Conservation (phyloP, 2,797 vertebrate species). For the Rhinella marina region DNA sequence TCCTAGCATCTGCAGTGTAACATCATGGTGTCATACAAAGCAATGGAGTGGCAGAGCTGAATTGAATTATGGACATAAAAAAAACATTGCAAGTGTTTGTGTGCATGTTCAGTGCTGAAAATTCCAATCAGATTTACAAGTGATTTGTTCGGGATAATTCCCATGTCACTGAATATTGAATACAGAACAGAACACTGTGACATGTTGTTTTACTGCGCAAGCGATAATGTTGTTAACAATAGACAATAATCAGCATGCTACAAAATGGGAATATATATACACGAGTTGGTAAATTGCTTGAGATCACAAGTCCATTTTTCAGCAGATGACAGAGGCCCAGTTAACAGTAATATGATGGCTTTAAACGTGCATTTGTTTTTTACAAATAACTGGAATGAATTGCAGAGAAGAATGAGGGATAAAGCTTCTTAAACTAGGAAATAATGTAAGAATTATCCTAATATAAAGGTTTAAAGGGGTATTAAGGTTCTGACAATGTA, state of each 20-base stretch:
- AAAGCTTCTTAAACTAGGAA: background rate
- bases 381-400: background rate
- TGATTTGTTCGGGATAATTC: background rate
- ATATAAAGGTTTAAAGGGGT: background rate
- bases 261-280: slow-evolving; percentile 27
- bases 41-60: background rate
- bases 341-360: background rate
- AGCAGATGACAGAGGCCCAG: slow-evolving; percentile 4
- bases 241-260: slow-evolving; percentile 34
- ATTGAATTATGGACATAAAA: background rate
- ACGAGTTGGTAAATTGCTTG: slow-evolving; percentile 10
- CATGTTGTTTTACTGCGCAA: slow-evolving; percentile 14
- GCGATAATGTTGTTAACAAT: slow-evolving; percentile 33
- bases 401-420: background rate
- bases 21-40: background rate
- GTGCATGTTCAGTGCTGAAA: slow-evolving; percentile 30
- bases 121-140: background rate
- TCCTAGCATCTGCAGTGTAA: slow-evolving; percentile 14
- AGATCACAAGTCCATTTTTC: slow-evolving; percentile 29
- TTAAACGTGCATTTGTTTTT: background rate
- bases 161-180: slow-evolving; percentile 4
- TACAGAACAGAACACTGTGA: background rate
- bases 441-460: background rate
- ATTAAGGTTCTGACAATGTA: too few relatives aligned
- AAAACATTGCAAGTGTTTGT: slow-evolving; percentile 9